Evolutionary conservation across 2,113 vertebrate genomes (phyloP), one percentile per base, ranked within the genome.

Genomic region (Tapirus terrestris): DNA sequence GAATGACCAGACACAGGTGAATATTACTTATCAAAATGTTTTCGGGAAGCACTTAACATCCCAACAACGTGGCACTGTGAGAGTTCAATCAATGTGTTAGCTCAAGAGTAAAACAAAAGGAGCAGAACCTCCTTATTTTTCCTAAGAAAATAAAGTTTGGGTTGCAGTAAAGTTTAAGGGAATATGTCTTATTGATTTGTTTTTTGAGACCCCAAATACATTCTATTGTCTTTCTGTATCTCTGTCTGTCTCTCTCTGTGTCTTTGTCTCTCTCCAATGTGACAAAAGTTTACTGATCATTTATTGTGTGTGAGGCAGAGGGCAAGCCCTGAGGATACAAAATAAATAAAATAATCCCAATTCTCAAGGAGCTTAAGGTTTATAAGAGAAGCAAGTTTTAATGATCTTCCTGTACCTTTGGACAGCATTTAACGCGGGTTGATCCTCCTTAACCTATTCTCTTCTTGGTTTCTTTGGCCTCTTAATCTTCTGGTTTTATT

Each of bases 1-100:
- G 84, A 67, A 89, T 94, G 82, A 96, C 21, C 51, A 95, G 48
- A 81, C 23, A 61, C 56, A 86, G 72, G 73, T 91, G 39, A 77
- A 36, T 56, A 85, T 48, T 63, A 92, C 16, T 76, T 84, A 96
- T n/a, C 53, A 92, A 73, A 89, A 85, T 84, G 70, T 20, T 92
- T 89, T 75, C 5, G 13, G 76, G 43, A 81, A 29, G 65, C 56
- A 53, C 31, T 82, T 72, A 84, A 45, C 8, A 80, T 53, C 21
- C 3, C 51, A 84, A 27, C 27, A 65, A 17, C 0, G 3, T 36
- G 51, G 67, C 45, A 60, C 82, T 27, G 3, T 36, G 45, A 91
- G 27, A 33, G 25, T 33, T 88, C 60, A 76, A 39, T 92, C 60
- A 45, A 14, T 17, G 29, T 43, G 39, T 89, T 65, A 72, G 75